These are phyloP conservation scores for Pterobdella sp. DNA, from an alignment of 2,888 invertebrate genomes.

Conservation along the genomic window DNA sequence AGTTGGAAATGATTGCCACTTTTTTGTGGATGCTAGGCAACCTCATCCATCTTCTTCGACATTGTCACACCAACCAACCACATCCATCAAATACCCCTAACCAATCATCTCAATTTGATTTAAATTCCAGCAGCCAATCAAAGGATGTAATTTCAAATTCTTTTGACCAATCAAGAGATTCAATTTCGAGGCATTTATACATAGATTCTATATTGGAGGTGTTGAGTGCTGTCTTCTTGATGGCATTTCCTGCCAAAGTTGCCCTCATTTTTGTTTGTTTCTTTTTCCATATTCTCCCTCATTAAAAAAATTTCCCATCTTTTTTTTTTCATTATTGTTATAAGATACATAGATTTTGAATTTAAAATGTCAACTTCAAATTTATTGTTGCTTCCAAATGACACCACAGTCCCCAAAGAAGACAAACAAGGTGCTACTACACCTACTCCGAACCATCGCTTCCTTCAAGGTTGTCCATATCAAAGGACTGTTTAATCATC, in stretches of 20 bases:
- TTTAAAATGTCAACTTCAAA: too few species aligned
- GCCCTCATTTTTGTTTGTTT: slow-evolving; percentile 24
- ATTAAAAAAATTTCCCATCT: too few species aligned
- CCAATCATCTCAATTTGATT: too few species aligned
- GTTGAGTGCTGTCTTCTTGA: slow-evolving; percentile 24
- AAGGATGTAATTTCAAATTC: slow-evolving; percentile 37
- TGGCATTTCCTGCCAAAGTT: slow-evolving; percentile 36
- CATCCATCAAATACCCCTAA: too few species aligned
- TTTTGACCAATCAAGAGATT: slow-evolving; percentile 17
- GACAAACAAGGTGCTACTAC: background rate
- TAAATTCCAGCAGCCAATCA: slow-evolving; percentile 37
- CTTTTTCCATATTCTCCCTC: too few species aligned
- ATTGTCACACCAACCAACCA: too few species aligned
- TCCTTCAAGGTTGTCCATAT: slow-evolving; percentile 5
- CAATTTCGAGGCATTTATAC: slow-evolving; percentile 35
- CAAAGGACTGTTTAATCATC: too few species aligned
- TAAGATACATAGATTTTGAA: too few species aligned
- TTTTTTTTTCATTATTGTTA: too few species aligned
- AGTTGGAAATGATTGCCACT: slow-evolving; percentile 34
- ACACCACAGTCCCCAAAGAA: background rate
- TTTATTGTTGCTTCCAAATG: too few species aligned
- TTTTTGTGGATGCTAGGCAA: slow-evolving; percentile 35
- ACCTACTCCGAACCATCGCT: background rate
- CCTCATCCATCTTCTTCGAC: slow-evolving; percentile 34
- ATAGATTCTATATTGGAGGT: slow-evolving; percentile 35